Conservation (phyloP, 1,140 invertebrate species). For the Drosophila jambulina region DNA sequence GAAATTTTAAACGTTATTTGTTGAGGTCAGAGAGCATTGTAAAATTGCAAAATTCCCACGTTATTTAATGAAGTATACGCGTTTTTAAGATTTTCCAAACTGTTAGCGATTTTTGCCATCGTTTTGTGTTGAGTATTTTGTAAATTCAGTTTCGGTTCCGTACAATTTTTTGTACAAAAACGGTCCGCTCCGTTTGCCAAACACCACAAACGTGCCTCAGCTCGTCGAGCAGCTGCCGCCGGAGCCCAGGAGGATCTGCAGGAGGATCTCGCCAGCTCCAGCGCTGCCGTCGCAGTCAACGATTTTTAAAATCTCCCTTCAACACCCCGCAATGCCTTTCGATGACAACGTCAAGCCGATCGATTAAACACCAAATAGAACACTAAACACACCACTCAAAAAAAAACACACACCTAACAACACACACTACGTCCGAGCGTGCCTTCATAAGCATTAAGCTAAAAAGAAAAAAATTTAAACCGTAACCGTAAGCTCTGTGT, state of each 20-base stretch:
- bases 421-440: slow-evolving; percentile 60
- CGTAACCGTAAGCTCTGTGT: slow-evolving; percentile 57
- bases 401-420: slow-evolving; percentile 38
- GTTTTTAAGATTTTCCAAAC: slow-evolving; percentile 57
- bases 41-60: slow-evolving; percentile 25
- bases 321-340: slow-evolving; percentile 63
- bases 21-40: slow-evolving; percentile 27
- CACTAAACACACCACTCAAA: slow-evolving; percentile 43
- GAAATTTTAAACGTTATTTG: slow-evolving; percentile 63
- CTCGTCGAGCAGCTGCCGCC: slow-evolving; percentile 67
- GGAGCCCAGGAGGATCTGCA: slow-evolving; percentile 15
- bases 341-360: slow-evolving; percentile 41
- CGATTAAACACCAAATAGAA: slow-evolving; percentile 17
- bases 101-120: slow-evolving; percentile 57
- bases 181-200: slow-evolving; percentile 69
- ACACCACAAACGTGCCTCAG: slow-evolving; percentile 83
- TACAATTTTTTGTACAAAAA: slow-evolving; percentile 82
- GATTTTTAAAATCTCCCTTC: slow-evolving; percentile 78
- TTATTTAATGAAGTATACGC: slow-evolving; percentile 64
- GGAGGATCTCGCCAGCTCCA: slow-evolving; percentile 38
- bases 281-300: slow-evolving; percentile 75
- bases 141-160: slow-evolving; percentile 69
- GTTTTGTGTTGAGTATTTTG: slow-evolving; percentile 56
- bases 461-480: neutral
- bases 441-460: slow-evolving; percentile 64